phyloP scores from a whole-genome alignment of 1,140 invertebrate genomes.

The Cyclina sinensis region DNA sequence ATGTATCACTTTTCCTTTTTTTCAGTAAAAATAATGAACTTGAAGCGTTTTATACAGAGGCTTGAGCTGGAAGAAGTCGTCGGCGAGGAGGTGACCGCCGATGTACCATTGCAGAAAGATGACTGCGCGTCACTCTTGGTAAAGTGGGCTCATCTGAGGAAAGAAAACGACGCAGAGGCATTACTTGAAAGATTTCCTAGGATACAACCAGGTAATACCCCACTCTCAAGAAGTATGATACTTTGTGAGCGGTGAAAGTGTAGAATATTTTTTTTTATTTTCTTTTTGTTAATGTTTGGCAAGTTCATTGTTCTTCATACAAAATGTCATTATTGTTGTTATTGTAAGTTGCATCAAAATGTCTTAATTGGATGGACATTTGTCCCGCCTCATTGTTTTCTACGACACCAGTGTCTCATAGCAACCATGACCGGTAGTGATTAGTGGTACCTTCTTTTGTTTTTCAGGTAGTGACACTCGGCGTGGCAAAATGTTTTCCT shows the following conservation, averaged over 20 bases:
- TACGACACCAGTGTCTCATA: no score
- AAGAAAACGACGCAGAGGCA: not conserved
- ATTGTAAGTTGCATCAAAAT: no score
- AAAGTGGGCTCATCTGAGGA: not conserved
- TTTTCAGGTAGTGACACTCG: not conserved
- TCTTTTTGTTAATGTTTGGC: no score
- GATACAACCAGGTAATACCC: not conserved
- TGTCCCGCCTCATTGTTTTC: no score
- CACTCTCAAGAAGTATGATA: no score
- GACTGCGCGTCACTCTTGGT: not conserved
- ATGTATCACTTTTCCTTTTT: not conserved
- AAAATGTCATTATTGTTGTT: no score
- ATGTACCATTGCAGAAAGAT: not conserved
- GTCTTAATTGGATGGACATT: no score
- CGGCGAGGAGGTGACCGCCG: not conserved
- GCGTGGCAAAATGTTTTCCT: not conserved
- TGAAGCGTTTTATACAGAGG: not conserved
- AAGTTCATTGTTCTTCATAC: no score
- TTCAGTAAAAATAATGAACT: not conserved
- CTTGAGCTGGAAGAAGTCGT: not conserved
- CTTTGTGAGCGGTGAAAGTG: no score
- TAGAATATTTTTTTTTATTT: no score
- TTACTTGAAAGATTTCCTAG: not conserved
- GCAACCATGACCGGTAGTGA: no score
- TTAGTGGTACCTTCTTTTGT: no score